Conservation (phyloP, 2,888 invertebrate genomes). For the Amorpha juglandis region DNA sequence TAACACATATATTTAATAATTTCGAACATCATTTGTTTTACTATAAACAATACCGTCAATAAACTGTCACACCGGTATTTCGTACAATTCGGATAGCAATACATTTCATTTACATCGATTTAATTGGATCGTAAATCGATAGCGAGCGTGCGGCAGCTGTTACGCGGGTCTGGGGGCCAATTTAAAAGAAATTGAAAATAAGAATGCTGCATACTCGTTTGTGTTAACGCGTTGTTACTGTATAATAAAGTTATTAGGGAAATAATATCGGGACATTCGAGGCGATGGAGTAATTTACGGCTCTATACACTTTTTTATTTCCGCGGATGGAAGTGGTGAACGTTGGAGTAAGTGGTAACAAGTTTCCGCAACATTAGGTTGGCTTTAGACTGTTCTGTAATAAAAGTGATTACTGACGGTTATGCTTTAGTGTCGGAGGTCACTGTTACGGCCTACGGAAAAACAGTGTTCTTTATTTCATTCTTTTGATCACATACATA, state of each 20-base stretch:
- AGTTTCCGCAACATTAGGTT: background rate
- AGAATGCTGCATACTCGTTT: slow-evolving; percentile 56
- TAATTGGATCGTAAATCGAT: slow-evolving; percentile 77
- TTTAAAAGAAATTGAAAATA: slow-evolving; percentile 70
- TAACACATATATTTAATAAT: background rate
- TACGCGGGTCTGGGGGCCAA: slow-evolving; percentile 69
- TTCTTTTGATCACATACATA: no score
- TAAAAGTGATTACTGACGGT: background rate
- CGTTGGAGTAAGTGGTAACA: background rate
- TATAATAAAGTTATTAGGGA: slow-evolving; percentile 20
- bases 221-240: slow-evolving; percentile 14
- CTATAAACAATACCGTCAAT: slow-evolving; percentile 13
- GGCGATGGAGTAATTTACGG: slow-evolving; percentile 8
- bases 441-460: no score
- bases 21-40: slow-evolving; percentile 3
- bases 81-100: slow-evolving; percentile 32
- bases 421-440: no score
- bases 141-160: slow-evolving; percentile 55
- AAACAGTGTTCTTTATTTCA: no score
- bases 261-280: background rate
- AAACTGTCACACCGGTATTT: slow-evolving; percentile 22
- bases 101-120: slow-evolving; percentile 44
- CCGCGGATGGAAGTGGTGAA: background rate
- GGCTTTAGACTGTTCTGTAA: background rate
- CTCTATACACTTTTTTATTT: background rate